Evolutionary conservation across 2,888 invertebrate genomes (phyloP), one percentile per base, ranked within the genome.

Genomic region (Germaria angustata): DNA sequence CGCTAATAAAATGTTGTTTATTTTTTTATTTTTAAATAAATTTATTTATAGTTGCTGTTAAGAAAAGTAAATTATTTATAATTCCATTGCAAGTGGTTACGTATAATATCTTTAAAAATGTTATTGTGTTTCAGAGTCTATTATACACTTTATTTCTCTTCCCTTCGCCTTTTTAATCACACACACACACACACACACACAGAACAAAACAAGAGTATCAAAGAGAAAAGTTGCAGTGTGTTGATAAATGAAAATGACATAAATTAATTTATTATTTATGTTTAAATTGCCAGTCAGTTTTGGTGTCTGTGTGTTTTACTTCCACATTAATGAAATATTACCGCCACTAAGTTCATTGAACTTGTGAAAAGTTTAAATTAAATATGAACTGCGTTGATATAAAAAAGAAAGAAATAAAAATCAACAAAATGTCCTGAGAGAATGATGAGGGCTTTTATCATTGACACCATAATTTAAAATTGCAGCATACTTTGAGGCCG

Each of bases 201-300:
- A n/a, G n/a, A n/a, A n/a, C n/a, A n/a, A n/a, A n/a, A n/a, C n/a
- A n/a, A n/a, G n/a, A n/a, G 7, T 1, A 55, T 46, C 9, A 77
- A 53, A 53, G 34, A 57, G 55, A 41, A 61, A 39, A 72, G 22
- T 32, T 28, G 15, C 44, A 49, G 41, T 46, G 41, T 41, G 41
- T 15, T 61, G 11, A 65, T 55, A 72, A 69, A 77, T 66, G 77
- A 59, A 65, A 68, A 73, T 77, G 59, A 65, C 57, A 73, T 71
- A 73, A 84, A 80, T 77, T 84, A 71, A 84, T 80, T 73, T 80
- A 80, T 84, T 73, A 84, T 84, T 84, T 73, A 84, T 80, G 55
- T 68, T 68, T 69, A 77, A 83, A 83, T 77, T 73, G 57, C 66
- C 57, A 63, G 72, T 65, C 66, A 63, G 59, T 71, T 79, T 69